phyloP scores from a whole-genome alignment of 1,140 invertebrate genomes.

The Hycleus cichorii region DNA sequence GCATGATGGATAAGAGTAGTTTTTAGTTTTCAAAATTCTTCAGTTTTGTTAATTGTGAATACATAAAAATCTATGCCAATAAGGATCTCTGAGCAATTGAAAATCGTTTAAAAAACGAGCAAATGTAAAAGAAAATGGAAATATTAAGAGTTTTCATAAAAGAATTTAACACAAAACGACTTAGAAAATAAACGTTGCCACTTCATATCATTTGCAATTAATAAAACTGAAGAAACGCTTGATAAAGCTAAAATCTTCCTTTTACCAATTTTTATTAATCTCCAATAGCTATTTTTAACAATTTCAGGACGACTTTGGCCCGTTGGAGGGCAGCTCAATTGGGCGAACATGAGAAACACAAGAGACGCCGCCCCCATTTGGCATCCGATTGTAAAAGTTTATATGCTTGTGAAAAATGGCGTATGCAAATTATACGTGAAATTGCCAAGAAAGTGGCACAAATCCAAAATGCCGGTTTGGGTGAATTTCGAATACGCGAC shows the following conservation, averaged over 20 bases:
- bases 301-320: slow-evolving; percentile 83
- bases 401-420: slow-evolving; percentile 88
- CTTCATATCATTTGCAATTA: too few species aligned
- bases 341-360: slow-evolving; percentile 68
- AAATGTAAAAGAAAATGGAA: too few species aligned
- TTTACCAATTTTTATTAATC: neutral
- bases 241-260: too few species aligned
- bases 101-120: too few species aligned
- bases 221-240: too few species aligned
- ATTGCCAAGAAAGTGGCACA: slow-evolving; percentile 98
- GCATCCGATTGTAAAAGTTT: slow-evolving; percentile 90
- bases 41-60: neutral
- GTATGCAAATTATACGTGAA: slow-evolving; percentile 93
- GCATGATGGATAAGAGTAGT: neutral
- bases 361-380: slow-evolving; percentile 83
- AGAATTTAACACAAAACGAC: too few species aligned
- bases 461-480: slow-evolving; percentile 98
- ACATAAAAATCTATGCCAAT: too few species aligned
- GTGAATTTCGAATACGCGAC: slow-evolving; percentile 96
- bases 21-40: slow-evolving; percentile 7
- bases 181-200: too few species aligned
- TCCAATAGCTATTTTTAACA: slow-evolving; percentile 1
- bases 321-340: slow-evolving; percentile 91
- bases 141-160: too few species aligned
- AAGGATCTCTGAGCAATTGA: too few species aligned